These are phyloP conservation scores for Cyanoramphus novaezelandiae DNA, from an alignment of 2,113 vertebrate species.

Conservation along the genomic window DNA sequence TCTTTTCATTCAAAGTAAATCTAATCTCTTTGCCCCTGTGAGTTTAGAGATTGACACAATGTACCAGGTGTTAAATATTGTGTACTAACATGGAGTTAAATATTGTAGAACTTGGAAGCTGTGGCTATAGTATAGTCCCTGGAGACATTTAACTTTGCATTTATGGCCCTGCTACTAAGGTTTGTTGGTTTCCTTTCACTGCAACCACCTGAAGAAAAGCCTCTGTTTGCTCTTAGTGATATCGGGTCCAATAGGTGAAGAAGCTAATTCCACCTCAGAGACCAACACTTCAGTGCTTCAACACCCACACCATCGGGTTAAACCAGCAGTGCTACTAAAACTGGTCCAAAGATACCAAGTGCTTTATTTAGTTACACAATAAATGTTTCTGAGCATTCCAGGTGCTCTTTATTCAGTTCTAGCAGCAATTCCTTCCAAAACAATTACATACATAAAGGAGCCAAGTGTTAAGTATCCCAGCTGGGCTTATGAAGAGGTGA, in stretches of 20 bases:
- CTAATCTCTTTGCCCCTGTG: not conserved
- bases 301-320: not conserved
- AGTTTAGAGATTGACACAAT: not conserved
- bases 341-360: not conserved
- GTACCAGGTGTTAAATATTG: not conserved
- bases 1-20: not conserved
- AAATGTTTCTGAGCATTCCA: not conserved
- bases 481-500: not conserved
- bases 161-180: not conserved
- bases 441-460: not conserved
- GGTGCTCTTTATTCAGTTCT: not conserved
- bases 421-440: not conserved
- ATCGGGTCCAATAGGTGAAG: not conserved
- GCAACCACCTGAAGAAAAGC: not conserved
- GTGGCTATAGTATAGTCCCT: not conserved
- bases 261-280: not conserved
- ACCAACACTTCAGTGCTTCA: not conserved
- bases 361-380: not conserved
- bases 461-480: too few species aligned
- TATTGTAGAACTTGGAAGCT: not conserved
- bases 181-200: not conserved
- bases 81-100: not conserved
- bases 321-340: not conserved
- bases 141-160: not conserved
- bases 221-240: not conserved